These are phyloP conservation scores for Rhadinocentrus ornatus DNA, from an alignment of 2,797 vertebrate genomes.

Conservation along the genomic window DNA sequence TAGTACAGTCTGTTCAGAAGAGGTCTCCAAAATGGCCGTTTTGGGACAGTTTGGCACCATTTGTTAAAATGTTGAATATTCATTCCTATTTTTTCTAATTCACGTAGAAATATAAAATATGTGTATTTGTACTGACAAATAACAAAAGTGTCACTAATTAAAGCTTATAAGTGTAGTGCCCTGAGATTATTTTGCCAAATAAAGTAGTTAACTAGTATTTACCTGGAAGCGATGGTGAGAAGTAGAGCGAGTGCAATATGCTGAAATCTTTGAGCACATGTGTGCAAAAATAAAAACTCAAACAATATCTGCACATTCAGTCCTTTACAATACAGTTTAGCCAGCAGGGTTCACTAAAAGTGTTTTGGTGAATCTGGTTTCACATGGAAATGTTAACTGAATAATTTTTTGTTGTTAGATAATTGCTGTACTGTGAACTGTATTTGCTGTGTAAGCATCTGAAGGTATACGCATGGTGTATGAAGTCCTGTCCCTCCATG, in stretches of 20 bases:
- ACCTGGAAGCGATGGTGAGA: neutral
- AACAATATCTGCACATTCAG: neutral
- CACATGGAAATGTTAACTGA: constrained; percentile 10
- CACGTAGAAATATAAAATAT: too few relatives aligned
- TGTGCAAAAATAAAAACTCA: neutral
- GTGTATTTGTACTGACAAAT: too few relatives aligned
- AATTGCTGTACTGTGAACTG: neutral
- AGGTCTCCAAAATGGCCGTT: too few relatives aligned
- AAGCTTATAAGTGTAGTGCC: neutral
- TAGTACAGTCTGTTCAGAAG: too few relatives aligned
- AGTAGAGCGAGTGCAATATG: neutral
- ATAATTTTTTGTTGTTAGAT: neutral
- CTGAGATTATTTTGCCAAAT: neutral
- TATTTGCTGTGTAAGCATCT: constrained; percentile 2
- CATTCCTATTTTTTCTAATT: too few relatives aligned
- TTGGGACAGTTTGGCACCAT: too few relatives aligned
- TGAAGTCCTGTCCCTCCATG: constrained; percentile 14
- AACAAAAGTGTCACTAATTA: too few relatives aligned
- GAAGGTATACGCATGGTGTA: constrained; percentile 20
- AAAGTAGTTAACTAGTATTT: neutral
- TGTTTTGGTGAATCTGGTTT: constrained; percentile 37
- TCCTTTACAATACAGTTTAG: too few relatives aligned
- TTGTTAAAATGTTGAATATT: too few relatives aligned
- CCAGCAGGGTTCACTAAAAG: neutral
- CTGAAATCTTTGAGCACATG: neutral